Evolutionary conservation across 2,113 vertebrate species (phyloP), one percentile per base, ranked within the genome.

Genomic region (Orthonyx spaldingii): DNA sequence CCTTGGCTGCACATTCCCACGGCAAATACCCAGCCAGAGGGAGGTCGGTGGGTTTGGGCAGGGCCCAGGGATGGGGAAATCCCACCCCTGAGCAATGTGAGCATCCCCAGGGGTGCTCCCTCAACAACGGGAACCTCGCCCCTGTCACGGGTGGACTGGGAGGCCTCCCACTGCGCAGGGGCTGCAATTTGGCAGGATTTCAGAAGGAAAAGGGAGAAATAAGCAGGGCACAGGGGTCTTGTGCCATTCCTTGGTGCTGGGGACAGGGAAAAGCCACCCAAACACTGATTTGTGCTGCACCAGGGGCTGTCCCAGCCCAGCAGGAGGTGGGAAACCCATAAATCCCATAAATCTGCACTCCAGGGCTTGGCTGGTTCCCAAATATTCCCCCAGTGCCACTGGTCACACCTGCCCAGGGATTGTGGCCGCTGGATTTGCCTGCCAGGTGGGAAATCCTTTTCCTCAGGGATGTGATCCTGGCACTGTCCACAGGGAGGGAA

Each of bases 141-240:
- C 35, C 42, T 21, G 11, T 8, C 61, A 15, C 26, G 30, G 33
- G 11, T 20, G 50, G 28, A 16, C 50, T 75, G 72, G 65, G 57
- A 47, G 22, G 21, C 3, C 63, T 83, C 71, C 5, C 17, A 3
- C 19, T n/a, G 61, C 74, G 6, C 42, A 33, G 27, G 7, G 59
- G 11, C 1, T 35, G 66, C 13, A 60, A 10, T 41, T 44, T 16
- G 59, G 63, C 33, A 46, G 30, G 39, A 44, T 76, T 90, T 74
- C 24, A 44, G 47, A 11, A 33, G 50, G 20, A 41, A 81, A 66
- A 33, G 15, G 21, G 24, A 33, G 41, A 68, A 84, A n/a, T 3
- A 10, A 69, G 13, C 10, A 49, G 5, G 3, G 18, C 3, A 5
- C 3, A 6, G 32, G 15, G 3, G 18, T 42, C 4, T 53, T 53